Evolutionary conservation across 2,113 vertebrate genomes (phyloP), one percentile per base, ranked within the genome.

Genomic region (Zosterops pallidus): DNA sequence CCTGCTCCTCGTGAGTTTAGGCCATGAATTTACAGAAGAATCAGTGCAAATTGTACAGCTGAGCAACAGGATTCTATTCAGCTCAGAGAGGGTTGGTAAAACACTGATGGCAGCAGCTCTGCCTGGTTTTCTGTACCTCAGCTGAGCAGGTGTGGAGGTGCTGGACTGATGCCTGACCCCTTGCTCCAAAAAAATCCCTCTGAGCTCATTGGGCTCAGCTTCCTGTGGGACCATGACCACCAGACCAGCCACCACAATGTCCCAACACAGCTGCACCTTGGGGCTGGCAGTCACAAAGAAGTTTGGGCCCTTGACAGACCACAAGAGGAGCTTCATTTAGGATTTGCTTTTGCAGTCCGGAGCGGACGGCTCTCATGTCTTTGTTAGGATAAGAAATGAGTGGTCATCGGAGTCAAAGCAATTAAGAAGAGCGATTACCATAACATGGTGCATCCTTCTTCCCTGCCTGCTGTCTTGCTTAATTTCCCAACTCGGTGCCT

Each of bases 371-470:
- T 23, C 60, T 74, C 74, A 4, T 18, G 42, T 57, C 78, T 82
- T 26, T 72, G 92, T 95, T 69, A 88, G 88, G 50, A 69, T 86
- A 88, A 94, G 94, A 90, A 95, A 91, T 86, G 89, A 91, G 46
- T 87, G 94, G 96, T 77, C 86, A 78, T 19, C 28, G 9, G 39
- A 86, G 93, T 95, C 94, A 95, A 81, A 91, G 95, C 94, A 97
- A 97, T 97, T 97, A 97, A 96, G 81, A 94, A 94, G 87, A 94
- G 80, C 0, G 14, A 95, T 94, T 85, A 93, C 89, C 90, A 92
- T 94, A 94, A 96, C 76, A 47, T 3, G 0, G 29, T 12, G 4
- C 92, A 95, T 94, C 88, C 83, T 95, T 93, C 95, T 96, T 96
- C 60, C 71, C 94, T 65, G 53, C 60, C 89, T 47, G 52, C 80